Percentiles rank a stretch among this genome's conserved stretches.
phyloP scores from a whole-genome alignment of 2,797 vertebrate species.

The Setipinna tenuifilis region DNA sequence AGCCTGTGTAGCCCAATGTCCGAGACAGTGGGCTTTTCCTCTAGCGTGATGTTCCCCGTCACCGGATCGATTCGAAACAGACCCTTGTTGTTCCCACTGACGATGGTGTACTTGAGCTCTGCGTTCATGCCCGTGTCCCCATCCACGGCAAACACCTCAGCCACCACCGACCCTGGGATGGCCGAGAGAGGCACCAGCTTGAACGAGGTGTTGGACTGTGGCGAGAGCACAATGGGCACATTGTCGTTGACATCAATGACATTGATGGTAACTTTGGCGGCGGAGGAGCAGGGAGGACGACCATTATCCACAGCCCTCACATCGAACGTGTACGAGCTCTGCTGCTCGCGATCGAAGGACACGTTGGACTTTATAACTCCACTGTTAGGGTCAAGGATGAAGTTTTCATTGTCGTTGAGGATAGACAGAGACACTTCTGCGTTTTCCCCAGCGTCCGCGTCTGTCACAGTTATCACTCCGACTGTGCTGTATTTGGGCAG shows the following conservation, averaged over 20 bases:
- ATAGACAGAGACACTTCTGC: constrained; percentile 96
- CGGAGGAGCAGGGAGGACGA: constrained; percentile 91
- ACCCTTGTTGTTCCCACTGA: constrained; percentile 94
- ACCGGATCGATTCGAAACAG: constrained; percentile 97
- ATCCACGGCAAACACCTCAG: constrained; percentile 96
- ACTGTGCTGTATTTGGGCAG: constrained; percentile 98
- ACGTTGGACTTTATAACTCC: constrained; percentile 99
- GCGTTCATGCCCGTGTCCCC: constrained; percentile 98
- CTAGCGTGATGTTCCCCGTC: constrained; percentile 97
- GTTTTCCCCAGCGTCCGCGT: constrained; percentile 94
- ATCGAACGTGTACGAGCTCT: constrained; percentile 98
- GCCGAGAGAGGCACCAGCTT: constrained; percentile 95
- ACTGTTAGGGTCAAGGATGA: constrained; percentile 93
- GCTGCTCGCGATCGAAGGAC: constrained; percentile 96
- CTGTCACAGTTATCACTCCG: constrained; percentile 97
- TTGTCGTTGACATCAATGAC: constrained; percentile 99
- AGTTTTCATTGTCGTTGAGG: constrained; percentile 96
- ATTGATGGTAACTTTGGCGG: constrained; percentile 98
- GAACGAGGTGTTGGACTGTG: constrained; percentile 96
- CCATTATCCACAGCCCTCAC: constrained; percentile 95
- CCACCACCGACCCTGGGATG: constrained; percentile 96
- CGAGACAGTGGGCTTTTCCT: constrained; percentile 87
- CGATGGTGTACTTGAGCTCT: constrained; percentile 95
- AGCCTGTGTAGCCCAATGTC: constrained; percentile 94
- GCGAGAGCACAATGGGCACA: constrained; percentile 92